Base-by-base conservation (phyloP, 2,113 vertebrate species). In the Blennius ocellaris region DNA sequence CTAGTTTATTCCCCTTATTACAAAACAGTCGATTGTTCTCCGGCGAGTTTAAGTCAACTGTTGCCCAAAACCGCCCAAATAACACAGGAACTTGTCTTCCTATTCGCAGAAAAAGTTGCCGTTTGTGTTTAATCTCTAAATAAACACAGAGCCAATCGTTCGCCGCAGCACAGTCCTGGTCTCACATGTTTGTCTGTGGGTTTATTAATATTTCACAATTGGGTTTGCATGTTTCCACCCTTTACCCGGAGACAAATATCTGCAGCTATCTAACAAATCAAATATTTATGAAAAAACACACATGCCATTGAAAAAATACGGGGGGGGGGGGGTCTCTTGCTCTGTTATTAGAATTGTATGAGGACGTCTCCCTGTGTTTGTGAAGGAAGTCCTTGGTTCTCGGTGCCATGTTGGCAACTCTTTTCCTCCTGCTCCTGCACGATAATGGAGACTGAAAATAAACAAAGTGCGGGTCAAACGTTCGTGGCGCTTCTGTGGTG, bases 191-290 rank as follows among this genome's bases (percentile, higher is more conserved):
- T 69, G 75, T 71, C 70, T 73, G 15, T 11, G 57, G 49, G 69
- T 82, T 85, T 87, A 90, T 89, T 83, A 92, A 87, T 90, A 89
- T 91, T 92, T 87, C 64, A 89, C 87, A 88, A 89, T 82, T 36
- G 73, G 73, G 68, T 71, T 83, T 75, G 62, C 74, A 84, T 70
- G 78, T 76, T 89, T 87, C 77, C 74, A 62, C 53, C 39, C 30
- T 2, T 6, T 50, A 49, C 68, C 71, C 45, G 4, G 73, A 84
- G 67, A 87, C 74, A 90, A 87, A 88, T 79, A 76, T 83, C 69
- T 84, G 74, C 73, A 71, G 56, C 73, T 69, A 82, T 83, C 60
- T 80, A 76, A 63, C 47, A 72, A 69, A 88, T 92, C 50, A 89
- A 92, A 87, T 85, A 90, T 92, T 92, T 83, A 89, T 87, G 67